These are phyloP conservation scores for Eriosoma lanigerum DNA, from an alignment of 1,140 invertebrate genomes.

Conservation along the genomic window DNA sequence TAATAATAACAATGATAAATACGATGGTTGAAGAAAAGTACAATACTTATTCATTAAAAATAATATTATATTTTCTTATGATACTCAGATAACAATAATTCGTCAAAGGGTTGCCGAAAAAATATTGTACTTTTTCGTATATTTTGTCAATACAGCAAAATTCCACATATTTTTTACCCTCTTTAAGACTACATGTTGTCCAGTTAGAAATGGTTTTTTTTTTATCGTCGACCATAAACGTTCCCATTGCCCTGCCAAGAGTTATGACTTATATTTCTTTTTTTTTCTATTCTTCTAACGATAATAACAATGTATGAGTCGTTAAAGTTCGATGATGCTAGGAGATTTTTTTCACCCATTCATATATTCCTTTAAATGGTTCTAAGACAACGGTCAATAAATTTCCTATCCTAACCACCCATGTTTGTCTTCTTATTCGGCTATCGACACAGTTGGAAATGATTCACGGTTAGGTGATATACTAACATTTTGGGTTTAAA, in stretches of 20 bases:
- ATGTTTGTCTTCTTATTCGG: neutral
- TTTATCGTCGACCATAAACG: slow-evolving; percentile 44
- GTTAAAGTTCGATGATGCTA: slow-evolving; percentile 34
- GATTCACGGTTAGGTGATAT: neutral
- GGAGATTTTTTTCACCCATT: slow-evolving; percentile 6
- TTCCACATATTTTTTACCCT: neutral
- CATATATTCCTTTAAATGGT: slow-evolving; percentile 35
- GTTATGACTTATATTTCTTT: slow-evolving; percentile 49
- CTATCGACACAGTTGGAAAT: neutral
- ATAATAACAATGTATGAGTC: slow-evolving; percentile 49
- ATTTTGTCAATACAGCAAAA: slow-evolving; percentile 49
- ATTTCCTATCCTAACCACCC: neutral
- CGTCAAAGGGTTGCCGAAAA: neutral
- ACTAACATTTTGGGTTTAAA: too few relatives aligned
- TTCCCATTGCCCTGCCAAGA: slow-evolving; percentile 35
- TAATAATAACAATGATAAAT: too few relatives aligned
- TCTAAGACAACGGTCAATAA: slow-evolving; percentile 33
- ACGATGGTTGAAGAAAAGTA: too few relatives aligned
- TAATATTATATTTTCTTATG: neutral
- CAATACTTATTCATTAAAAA: too few relatives aligned
- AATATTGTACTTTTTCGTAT: slow-evolving; percentile 22
- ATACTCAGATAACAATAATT: slow-evolving; percentile 1
- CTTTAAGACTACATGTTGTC: neutral
- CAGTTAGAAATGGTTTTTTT: slow-evolving; percentile 45
- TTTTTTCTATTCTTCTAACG: slow-evolving; percentile 25